These are phyloP conservation scores for Ditylenchus dipsaci DNA, from an alignment of 1,140 invertebrate genomes.

Conservation along the genomic window DNA sequence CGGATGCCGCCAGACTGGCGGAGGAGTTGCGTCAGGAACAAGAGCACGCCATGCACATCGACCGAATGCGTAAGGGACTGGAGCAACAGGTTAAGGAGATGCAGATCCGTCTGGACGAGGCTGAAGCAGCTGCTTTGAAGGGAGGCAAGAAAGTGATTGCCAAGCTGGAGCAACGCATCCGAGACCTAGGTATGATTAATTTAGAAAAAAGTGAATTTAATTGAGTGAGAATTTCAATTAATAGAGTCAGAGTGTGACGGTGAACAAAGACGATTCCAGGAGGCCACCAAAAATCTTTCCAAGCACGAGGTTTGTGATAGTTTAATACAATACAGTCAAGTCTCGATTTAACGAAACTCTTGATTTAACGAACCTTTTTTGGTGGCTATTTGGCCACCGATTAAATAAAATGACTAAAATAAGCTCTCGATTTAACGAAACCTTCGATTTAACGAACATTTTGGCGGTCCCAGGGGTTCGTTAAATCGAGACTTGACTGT, in stretches of 20 bases:
- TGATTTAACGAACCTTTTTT: neutral
- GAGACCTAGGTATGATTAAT: slow-evolving; percentile 67
- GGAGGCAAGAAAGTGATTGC: slow-evolving; percentile 73
- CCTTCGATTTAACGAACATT: no score
- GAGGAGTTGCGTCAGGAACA: slow-evolving; percentile 97
- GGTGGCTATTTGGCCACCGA: no score
- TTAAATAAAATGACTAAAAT: no score
- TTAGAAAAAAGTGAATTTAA: no score
- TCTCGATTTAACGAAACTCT: no score
- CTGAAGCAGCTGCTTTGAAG: slow-evolving; percentile 90
- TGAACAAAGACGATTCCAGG: slow-evolving; percentile 93
- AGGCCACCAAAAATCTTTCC: slow-evolving; percentile 68
- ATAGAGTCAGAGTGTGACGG: slow-evolving; percentile 88
- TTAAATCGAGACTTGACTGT: no score
- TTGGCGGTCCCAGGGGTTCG: no score
- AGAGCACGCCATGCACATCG: slow-evolving; percentile 92
- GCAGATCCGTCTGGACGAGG: slow-evolving; percentile 84
- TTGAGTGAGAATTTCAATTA: no score
- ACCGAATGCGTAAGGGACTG: slow-evolving; percentile 90
- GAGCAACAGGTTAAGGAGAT: slow-evolving; percentile 73
- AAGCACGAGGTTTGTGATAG: slow-evolving; percentile 66
- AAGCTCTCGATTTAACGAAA: no score
- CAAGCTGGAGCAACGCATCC: slow-evolving; percentile 55
- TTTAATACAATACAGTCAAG: no score
- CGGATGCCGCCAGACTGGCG: slow-evolving; percentile 90